A percentile compares a stretch with the other conserved stretches of the same genome.
These are phyloP conservation scores for Paralichthys olivaceus DNA, from an alignment of 2,113 vertebrate genomes.

Conservation along the genomic window DNA sequence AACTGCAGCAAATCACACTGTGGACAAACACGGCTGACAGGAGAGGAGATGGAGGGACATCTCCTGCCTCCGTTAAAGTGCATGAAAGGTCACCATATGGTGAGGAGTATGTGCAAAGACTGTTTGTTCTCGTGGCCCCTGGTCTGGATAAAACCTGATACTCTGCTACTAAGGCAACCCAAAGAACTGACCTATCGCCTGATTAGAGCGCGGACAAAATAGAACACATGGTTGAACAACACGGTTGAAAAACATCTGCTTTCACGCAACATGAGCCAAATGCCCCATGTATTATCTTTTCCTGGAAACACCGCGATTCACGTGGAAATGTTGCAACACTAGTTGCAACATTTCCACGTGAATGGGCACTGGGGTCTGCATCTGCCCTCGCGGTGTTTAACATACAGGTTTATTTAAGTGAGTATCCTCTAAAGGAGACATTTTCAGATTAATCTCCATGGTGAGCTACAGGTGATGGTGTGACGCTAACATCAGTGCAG, in stretches of 20 bases:
- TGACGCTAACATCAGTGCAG: conserved; percentile 87
- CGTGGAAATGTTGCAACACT: not conserved
- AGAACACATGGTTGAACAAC: conserved; percentile 43
- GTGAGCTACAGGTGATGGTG: not conserved
- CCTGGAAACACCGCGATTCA: not conserved
- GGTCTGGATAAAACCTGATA: conserved; percentile 79
- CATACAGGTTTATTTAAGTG: not conserved
- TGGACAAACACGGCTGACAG: conserved; percentile 61
- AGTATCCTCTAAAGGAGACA: not conserved
- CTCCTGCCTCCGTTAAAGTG: conserved; percentile 67
- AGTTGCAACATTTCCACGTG: too few relatives aligned
- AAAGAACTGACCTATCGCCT: conserved; percentile 64
- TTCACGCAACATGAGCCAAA: conserved; percentile 27
- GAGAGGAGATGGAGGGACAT: conserved; percentile 38
- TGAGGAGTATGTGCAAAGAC: conserved; percentile 65
- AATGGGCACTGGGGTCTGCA: too few relatives aligned
- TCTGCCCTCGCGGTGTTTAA: too few relatives aligned
- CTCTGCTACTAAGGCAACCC: conserved; percentile 82
- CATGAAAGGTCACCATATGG: conserved; percentile 83
- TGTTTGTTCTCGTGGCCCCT: conserved; percentile 71
- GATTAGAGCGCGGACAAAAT: conserved; percentile 53
- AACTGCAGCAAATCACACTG: conserved; percentile 47
- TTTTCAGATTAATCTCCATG: not conserved
- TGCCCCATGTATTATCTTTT: not conserved
- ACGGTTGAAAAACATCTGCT: conserved; percentile 42